Percentiles rank a stretch among this genome's conserved stretches.
These are phyloP conservation scores for Ennomos erosarius DNA, from an alignment of 2,888 invertebrate genomes.

Conservation along the genomic window DNA sequence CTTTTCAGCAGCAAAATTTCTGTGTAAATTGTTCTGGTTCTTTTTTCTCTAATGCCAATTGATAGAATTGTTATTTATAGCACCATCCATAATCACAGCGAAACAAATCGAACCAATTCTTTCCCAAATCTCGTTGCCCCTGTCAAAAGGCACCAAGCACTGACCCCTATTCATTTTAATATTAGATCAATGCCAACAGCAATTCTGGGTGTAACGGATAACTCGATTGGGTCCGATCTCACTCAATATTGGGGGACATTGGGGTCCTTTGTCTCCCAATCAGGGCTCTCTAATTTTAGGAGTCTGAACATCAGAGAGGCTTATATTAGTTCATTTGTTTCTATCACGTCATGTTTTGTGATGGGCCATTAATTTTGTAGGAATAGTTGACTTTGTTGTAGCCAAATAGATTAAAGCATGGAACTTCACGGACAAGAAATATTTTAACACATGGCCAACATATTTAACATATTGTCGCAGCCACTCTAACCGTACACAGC, in stretches of 20 bases:
- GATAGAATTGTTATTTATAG: conserved; percentile 16
- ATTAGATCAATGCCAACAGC: conserved; percentile 41
- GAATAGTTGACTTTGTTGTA: background rate
- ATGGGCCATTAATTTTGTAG: background rate
- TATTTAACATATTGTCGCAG: no score
- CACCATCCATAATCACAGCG: conserved; percentile 15
- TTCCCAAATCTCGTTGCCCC: conserved; percentile 26
- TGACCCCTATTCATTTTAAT: conserved; percentile 42
- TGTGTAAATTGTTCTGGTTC: background rate
- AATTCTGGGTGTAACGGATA: conserved; percentile 35
- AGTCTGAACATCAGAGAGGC: conserved; percentile 13
- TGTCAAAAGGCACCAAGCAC: conserved; percentile 31
- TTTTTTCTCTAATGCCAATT: conserved; percentile 1
- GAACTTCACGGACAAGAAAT: no score
- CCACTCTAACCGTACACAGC: no score
- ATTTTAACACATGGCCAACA: no score
- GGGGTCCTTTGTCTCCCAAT: conserved; percentile 39
- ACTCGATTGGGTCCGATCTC: conserved; percentile 38
- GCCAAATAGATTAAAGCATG: no score
- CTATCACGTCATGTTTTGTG: background rate
- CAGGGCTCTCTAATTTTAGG: conserved; percentile 30
- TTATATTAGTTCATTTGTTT: background rate
- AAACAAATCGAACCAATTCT: conserved; percentile 24
- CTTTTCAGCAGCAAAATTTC: background rate
- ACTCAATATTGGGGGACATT: conserved; percentile 35